A percentile compares a stretch with the other conserved stretches of the same genome.
phyloP scores from a whole-genome alignment of 2,888 invertebrate species.

The Tyria jacobaeae region DNA sequence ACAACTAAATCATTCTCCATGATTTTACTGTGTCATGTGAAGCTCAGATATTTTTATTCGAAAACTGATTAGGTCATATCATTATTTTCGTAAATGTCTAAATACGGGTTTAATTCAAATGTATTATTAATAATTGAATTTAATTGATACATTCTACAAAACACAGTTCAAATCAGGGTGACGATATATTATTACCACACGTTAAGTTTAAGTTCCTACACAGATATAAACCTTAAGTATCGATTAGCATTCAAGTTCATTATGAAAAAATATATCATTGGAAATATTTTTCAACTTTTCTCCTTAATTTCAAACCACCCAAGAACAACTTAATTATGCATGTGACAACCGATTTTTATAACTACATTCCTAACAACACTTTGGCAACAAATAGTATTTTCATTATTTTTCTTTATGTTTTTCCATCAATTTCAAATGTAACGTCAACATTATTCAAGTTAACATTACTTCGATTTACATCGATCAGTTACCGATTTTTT shows the following conservation, averaged over 20 bases:
- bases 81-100: conserved; percentile 28
- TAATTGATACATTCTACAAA: conserved; percentile 36
- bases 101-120: conserved; percentile 20
- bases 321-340: conserved; percentile 86
- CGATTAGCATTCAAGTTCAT: conserved; percentile 84
- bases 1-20: conserved; percentile 80
- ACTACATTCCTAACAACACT: conserved; percentile 85
- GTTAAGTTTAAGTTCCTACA: conserved; percentile 83
- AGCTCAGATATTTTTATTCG: background rate
- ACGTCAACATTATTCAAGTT: conserved; percentile 72
- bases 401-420: conserved; percentile 54
- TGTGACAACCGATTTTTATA: conserved; percentile 85
- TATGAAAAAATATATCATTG: conserved; percentile 87
- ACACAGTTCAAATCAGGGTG: conserved; percentile 67
- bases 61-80: background rate
- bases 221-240: conserved; percentile 85
- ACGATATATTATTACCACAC: conserved; percentile 78
- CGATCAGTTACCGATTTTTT: conserved; percentile 62
- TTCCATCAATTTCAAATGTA: conserved; percentile 73
- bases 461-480: conserved; percentile 71
- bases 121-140: conserved; percentile 37
- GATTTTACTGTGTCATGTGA: conserved; percentile 59
- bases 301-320: conserved; percentile 82
- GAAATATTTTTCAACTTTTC: conserved; percentile 85
- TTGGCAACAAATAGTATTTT: conserved; percentile 86